A percentile compares a stretch with the other conserved stretches of the same genome.
These are phyloP conservation scores for Leucosticte australis DNA, from an alignment of 2,113 vertebrate species.

Conservation along the genomic window DNA sequence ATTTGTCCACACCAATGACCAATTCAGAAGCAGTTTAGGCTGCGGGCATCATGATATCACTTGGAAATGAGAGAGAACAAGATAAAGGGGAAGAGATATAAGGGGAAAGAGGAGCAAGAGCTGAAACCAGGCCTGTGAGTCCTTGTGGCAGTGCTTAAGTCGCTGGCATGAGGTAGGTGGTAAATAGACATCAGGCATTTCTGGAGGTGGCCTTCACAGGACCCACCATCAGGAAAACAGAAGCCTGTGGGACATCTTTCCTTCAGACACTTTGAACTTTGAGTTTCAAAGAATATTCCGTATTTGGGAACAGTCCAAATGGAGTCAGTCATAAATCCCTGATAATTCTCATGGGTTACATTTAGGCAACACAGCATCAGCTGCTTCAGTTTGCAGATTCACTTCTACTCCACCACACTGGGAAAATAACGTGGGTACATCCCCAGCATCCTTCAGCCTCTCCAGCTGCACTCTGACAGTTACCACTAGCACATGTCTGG, in stretches of 20 bases:
- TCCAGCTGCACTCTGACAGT: background rate
- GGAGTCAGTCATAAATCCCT: background rate
- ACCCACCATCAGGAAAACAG: background rate
- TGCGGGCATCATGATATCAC: background rate
- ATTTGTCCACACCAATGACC: background rate
- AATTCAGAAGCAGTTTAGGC: background rate
- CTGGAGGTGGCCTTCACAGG: background rate
- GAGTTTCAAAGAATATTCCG: background rate
- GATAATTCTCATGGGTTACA: background rate
- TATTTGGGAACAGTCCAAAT: background rate
- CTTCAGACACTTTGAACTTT: background rate
- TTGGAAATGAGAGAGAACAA: background rate
- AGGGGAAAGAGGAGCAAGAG: background rate
- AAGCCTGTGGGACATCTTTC: background rate
- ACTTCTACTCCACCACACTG: background rate
- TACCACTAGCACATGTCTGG: background rate
- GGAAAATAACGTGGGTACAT: background rate
- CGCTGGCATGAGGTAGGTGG: fast-evolving
- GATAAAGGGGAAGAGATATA: background rate
- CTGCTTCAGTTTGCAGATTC: background rate
- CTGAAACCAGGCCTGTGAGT: background rate
- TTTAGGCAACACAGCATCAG: background rate
- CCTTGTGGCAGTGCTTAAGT: background rate
- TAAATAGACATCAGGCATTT: background rate
- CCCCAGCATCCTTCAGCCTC: background rate